A percentile compares a stretch with the other conserved stretches of the same genome.
These are phyloP conservation scores for Meleagris gallopavo DNA, from an alignment of 2,113 vertebrate genomes.

Conservation along the genomic window DNA sequence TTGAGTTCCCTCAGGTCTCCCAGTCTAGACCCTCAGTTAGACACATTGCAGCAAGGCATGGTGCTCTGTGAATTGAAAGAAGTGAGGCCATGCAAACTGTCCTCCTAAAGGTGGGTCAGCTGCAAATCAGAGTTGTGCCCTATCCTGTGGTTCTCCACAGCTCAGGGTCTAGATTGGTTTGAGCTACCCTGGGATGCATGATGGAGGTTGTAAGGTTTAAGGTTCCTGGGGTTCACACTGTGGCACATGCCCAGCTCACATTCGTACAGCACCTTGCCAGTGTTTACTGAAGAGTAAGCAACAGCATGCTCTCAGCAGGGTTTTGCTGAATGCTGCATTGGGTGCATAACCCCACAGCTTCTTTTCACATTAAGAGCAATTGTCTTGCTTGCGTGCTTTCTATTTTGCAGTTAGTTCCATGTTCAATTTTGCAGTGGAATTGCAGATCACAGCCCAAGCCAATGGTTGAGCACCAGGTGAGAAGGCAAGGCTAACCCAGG, in stretches of 20 bases:
- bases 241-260: fast-evolving
- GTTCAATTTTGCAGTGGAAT: not conserved
- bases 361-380: not conserved
- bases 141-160: not conserved
- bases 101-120: not conserved
- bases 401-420: not conserved
- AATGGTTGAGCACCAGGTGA: too few relatives aligned
- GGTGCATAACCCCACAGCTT: not conserved
- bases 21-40: not conserved
- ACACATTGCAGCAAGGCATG: fast-evolving
- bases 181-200: not conserved
- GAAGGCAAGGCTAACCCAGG: too few relatives aligned
- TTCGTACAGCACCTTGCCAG: not conserved
- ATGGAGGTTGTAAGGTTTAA: not conserved
- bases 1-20: not conserved
- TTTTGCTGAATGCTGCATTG: not conserved
- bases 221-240: not conserved
- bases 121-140: not conserved
- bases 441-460: too few relatives aligned
- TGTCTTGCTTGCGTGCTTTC: not conserved
- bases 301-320: not conserved
- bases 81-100: not conserved
- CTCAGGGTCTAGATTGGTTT: not conserved
- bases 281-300: not conserved
- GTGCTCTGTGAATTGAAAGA: not conserved